Evolutionary conservation across 2,888 invertebrate species (phyloP).

Genomic region (Pogonocherus hispidulus): DNA sequence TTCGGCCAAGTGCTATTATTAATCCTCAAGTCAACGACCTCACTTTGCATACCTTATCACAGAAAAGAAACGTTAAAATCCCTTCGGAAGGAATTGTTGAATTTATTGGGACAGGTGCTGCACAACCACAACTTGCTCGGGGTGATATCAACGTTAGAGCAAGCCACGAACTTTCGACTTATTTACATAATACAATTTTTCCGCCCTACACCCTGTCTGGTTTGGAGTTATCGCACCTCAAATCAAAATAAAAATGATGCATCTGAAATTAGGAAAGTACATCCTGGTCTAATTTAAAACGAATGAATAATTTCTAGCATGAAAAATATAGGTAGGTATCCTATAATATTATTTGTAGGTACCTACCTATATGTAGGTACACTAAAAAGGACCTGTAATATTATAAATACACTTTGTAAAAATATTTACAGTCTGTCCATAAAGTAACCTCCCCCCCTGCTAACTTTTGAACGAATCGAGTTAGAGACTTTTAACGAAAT

Average conservation of each 20-base stretch:
- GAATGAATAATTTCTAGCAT: no score
- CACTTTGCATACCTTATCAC: neutral
- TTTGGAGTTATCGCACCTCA: neutral
- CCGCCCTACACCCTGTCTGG: neutral
- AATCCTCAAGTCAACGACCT: neutral
- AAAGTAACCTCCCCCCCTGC: no score
- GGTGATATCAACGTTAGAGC: neutral
- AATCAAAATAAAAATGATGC: neutral
- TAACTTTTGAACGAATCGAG: no score
- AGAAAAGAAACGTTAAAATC: neutral
- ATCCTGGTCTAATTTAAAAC: no score
- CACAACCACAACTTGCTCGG: neutral
- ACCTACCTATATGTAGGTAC: no score
- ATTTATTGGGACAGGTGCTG: neutral
- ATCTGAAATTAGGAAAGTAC: neutral
- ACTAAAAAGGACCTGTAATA: no score
- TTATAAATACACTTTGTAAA: no score
- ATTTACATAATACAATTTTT: neutral
- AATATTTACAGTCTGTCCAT: no score
- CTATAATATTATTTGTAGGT: no score
- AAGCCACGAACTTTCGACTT: slow-evolving; percentile 2
- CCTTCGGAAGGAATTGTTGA: neutral
- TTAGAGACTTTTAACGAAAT: no score
- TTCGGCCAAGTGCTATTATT: no score
- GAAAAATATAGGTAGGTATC: no score